Conservation (phyloP, 2,797 vertebrate genomes). For the Podarcis siculus region DNA sequence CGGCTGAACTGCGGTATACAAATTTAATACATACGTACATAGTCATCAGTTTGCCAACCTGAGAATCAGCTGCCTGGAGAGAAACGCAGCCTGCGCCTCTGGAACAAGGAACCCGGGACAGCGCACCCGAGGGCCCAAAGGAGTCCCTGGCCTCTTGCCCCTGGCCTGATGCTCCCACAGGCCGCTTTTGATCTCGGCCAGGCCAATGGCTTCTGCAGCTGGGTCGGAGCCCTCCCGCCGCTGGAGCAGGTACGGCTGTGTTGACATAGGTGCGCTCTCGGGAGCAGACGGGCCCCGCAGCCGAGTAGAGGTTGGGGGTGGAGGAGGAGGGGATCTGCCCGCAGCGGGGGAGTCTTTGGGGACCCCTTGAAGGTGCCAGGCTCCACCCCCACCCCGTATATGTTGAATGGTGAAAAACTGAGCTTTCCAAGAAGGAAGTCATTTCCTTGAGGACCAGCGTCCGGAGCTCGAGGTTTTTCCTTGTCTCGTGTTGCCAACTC, state of each 20-base stretch:
- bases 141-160: too few species aligned
- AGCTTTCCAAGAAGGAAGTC: background rate
- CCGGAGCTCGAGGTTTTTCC: background rate
- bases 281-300: conserved; percentile 85
- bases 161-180: too few species aligned
- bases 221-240: conserved; percentile 81
- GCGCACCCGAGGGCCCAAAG: too few species aligned
- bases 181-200: conserved; percentile 86
- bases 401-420: background rate
- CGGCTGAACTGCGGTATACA: too few species aligned
- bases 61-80: background rate
- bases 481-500: background rate
- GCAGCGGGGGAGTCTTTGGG: background rate
- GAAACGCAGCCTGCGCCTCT: too few species aligned
- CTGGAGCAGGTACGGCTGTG: conserved; percentile 84
- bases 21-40: too few species aligned
- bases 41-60: too few species aligned
- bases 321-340: background rate
- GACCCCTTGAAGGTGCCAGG: background rate
- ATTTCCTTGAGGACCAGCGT: background rate
- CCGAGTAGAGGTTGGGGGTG: conserved; percentile 33
- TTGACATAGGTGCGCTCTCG: conserved; percentile 90
- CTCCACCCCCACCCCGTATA: background rate
- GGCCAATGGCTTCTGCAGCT: conserved; percentile 96
- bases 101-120: too few species aligned